Evolutionary conservation across 1,140 invertebrate genomes (phyloP).

Genomic region (Drosophila watanabei): DNA sequence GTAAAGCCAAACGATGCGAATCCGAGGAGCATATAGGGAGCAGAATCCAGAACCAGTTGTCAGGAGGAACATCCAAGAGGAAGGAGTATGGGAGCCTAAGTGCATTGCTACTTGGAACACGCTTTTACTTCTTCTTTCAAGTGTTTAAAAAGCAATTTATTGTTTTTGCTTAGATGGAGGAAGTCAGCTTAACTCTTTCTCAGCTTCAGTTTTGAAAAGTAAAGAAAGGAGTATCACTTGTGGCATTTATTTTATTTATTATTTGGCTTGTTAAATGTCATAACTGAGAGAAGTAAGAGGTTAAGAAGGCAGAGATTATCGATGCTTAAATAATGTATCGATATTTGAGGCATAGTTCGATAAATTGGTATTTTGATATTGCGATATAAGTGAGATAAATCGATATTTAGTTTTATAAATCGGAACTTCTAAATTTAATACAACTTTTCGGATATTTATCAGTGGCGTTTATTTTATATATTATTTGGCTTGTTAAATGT

Average conservation of each 20-base stretch:
- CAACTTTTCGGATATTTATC: no score
- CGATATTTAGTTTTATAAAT: no score
- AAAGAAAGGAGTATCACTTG: background rate
- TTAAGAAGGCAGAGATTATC: background rate
- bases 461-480: no score
- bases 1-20: conserved; percentile 55
- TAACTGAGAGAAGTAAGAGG: background rate
- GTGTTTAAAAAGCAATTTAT: conserved; percentile 84
- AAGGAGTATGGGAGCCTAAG: conserved; percentile 28
- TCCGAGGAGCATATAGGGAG: conserved; percentile 39
- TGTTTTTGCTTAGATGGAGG: conserved; percentile 50
- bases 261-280: background rate
- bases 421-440: no score
- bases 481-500: no score
- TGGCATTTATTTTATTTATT: conserved; percentile 2
- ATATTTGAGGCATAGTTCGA: background rate
- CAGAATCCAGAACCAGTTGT: conserved; percentile 11
- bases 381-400: no score
- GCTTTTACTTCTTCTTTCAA: conserved; percentile 59
- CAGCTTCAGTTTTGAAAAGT: background rate
- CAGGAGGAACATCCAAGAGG: conserved; percentile 25
- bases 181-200: conserved; percentile 16
- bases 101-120: conserved; percentile 39
- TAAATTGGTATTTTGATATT: no score
- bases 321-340: no score